Base-by-base conservation (phyloP, 2,888 invertebrate species). In the Melolontha melolontha region DNA sequence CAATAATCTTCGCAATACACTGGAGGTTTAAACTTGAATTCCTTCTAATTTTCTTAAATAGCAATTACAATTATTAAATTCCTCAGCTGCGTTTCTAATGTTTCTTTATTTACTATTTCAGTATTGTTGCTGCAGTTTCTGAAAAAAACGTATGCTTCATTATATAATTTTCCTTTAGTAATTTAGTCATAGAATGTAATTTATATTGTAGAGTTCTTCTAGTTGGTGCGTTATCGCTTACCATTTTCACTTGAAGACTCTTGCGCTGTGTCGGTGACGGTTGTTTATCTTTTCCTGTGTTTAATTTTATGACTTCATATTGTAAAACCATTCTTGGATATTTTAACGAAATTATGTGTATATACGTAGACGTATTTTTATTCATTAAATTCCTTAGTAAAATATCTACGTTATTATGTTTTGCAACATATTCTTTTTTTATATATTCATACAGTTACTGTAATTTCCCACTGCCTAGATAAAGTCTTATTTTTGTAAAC, bases 1-100 rank as follows among this genome's bases (percentile, higher is more conserved):
- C 63, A 63, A 63, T 49, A 34, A 8, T 49, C 14, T 16, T 29
- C 16, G 39, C 63, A 63, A 16, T 49, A 63, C 12, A 41, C 57
- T 41, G 14, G 41, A 12, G 57, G 57, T 10, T 54, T 27, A 5
- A 1, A n/a, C 11, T 27, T 22, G n/a, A 5, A 17, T n/a, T 42
- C 16, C 10, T n/a, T 42, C 40, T 27, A n/a, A 11, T 8, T 5
- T 11, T 11, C 42, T 42, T 12, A 16, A 7, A 8, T 16, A n/a
- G 12, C 41, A 59, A n/a, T 64, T 22, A n/a, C 16, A 51, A 22
- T 12, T 39, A 29, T 11, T 14, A 14, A 27, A 44, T 47, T 7
- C 6, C 29, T 5, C 29, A 6, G 22, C 6, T 5, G 29, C 8
- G 5, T 14, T 14, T 8, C 5, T 63, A 27, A 10, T 12, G n/a